Evolutionary conservation across 1,140 invertebrate species (phyloP), one percentile per base, ranked within the genome.

Genomic region (Conus betulinus): DNA sequence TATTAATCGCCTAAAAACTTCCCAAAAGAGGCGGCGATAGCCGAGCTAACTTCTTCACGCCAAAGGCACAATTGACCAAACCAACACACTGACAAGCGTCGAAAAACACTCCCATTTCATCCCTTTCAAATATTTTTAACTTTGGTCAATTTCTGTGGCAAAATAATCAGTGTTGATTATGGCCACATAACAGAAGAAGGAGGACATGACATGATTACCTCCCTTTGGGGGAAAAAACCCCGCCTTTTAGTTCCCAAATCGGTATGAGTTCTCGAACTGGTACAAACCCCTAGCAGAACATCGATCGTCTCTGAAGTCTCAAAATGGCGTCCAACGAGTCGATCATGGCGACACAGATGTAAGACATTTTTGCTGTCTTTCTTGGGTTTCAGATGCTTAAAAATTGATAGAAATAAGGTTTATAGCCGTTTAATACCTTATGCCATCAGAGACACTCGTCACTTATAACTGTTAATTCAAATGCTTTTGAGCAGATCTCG

Each of bases 281-380:
- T 53, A 81, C 51, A 3, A 51, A 51, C 79, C 79, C 5, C 51
- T 23, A 23, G 10, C 79, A 15, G 11, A 51, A 15, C 27, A 81
- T 81, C 23, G 79, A 81, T 78, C 76, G 76, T 27, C 76, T 39
- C 39, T 78, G 11, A 13, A 23, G 51, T 17, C 10, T 7, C 79
- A 81, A 81, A 53, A 81, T 81, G 79, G 79, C 79, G 79, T 81
- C 79, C 51, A 81, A 81, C 79, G 79, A 81, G 79, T 81, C 79
- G 79, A 52, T 81, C 15, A 81, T 81, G 79, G 79, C 79, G 79
- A 81, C 79, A 53, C 79, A 81, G 79, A 81, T 81, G 79, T 81
- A 81, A 81, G 79, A 3, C 4, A 53, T 81, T 81, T 5, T 20
- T 23, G 5, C 79, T 23, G 3, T 81, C 53, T 81, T 10, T 55